phyloP scores from a whole-genome alignment of 2,797 vertebrate species.

The Helostoma temminkii region DNA sequence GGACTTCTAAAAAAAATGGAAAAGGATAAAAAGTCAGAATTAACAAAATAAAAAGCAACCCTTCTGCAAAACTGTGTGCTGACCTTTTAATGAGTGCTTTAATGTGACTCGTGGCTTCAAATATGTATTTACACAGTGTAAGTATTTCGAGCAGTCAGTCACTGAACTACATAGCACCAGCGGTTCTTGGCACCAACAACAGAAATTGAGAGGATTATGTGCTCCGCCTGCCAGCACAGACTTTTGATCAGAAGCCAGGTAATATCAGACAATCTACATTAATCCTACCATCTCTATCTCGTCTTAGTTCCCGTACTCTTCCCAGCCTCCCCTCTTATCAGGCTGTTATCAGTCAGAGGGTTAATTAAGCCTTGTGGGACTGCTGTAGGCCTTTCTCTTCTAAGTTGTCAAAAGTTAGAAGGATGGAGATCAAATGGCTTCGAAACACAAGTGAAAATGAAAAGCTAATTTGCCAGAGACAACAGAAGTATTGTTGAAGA shows the following conservation, averaged over 20 bases:
- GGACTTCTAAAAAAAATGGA: background rate
- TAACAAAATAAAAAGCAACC: background rate
- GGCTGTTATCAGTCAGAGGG: constrained; percentile 62
- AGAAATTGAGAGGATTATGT: constrained; percentile 68
- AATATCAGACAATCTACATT: constrained; percentile 77
- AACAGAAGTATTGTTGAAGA: constrained; percentile 47
- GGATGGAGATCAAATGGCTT: constrained; percentile 64
- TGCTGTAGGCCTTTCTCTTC: constrained; percentile 50
- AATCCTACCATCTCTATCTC: constrained; percentile 64
- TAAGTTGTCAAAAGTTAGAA: constrained; percentile 67
- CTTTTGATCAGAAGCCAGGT: constrained; percentile 80
- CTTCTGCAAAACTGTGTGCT: background rate
- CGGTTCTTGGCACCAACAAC: constrained; percentile 48
- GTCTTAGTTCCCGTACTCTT: constrained; percentile 43
- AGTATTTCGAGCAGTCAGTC: constrained; percentile 15
- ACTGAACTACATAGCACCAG: constrained; percentile 32
- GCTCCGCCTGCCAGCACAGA: constrained; percentile 72
- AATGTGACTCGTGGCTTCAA: background rate
- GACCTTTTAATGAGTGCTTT: constrained; percentile 13
- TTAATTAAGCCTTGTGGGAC: constrained; percentile 75
- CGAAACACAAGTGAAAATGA: constrained; percentile 47
- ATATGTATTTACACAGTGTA: constrained; percentile 29
- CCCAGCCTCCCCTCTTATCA: constrained; percentile 44
- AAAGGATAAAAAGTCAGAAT: background rate
- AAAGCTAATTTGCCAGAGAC: constrained; percentile 53